Evolutionary conservation across 2,113 vertebrate species (phyloP), one percentile per base, ranked within the genome.

Genomic region (Acanthochromis polyacanthus): DNA sequence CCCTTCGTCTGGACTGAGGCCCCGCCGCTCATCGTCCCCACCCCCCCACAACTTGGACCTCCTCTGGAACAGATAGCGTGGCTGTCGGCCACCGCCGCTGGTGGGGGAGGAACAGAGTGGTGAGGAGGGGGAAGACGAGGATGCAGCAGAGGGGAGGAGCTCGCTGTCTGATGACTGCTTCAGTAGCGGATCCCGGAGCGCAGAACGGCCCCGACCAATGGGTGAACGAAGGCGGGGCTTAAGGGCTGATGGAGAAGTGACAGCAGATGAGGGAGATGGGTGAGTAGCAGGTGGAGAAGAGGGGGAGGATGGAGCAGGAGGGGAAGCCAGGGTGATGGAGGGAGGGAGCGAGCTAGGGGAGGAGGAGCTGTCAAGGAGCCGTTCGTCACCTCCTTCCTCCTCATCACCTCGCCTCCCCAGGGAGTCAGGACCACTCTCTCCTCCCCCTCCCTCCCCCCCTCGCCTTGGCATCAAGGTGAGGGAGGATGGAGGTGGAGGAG

Each of bases 81-180:
- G 97, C 90, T 96, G 97, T 84, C 96, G 96, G 20, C 95, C 90
- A 67, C 74, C 48, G 5, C 96, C 95, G 56, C 93, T 53, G 89
- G 95, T 95, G 94, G 93, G 82, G 93, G 95, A 95, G 94, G 96
- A 76, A 82, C 95, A 91, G 93, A 92, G 85, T 0, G 96, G 96
- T 62, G 93, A 83, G 91, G 95, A 94, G 90, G 93, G 82, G 90
- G 95, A 95, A 94, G 96, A 77, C 73, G 93, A 86, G 94, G 96
- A 97, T 82, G 96, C 95, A 90, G 96, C 95, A 83, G 96, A 96
- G 84, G 97, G 96, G 92, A 98, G 96, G 87, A 99, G 96, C 95
- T 99, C 98, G 78, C 98, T 99, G 95, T 99, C 98, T 23, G 98
- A 99, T 59, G 98, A 98, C 92, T 99, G 98, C 94, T 99, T 99